Base-by-base conservation (phyloP, 1,140 invertebrate genomes). In the Sitodiplosis mosellana region DNA sequence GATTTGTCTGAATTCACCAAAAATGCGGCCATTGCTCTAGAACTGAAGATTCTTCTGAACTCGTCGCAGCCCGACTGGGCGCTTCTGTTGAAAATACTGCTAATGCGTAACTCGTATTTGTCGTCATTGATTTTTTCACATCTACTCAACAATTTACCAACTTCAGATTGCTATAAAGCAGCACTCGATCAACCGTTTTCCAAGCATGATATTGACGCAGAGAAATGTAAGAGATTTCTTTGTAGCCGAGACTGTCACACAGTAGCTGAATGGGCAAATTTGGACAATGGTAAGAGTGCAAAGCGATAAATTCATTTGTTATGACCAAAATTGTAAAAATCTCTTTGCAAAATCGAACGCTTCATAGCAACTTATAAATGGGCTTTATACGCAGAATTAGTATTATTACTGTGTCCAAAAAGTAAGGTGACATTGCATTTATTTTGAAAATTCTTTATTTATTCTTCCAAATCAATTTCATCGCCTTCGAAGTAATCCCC, bases 51-150 rank as follows among this genome's bases (percentile, higher is more conserved):
- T 0, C 55, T 86, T 5, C 63, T 77, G 37, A 72, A 77, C n/a
- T 81, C 83, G 55, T 82, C 83, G 0, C 79, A 83, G 54, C 74
- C 78, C 0, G 76, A 78, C 49, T 86, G 81, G 81, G 64, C 75
- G 3, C 71, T 81, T 47, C 54, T 84, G 20, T 63, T 83, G 6
- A 83, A 82, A 66, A 78, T 81, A 6, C 55, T 82, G 18, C 67
- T 75, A 48, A 81, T 81, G 77, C 68, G 74, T 11, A 66, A 79
- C 52, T 77, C 73, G 52, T 64, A 65, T 33, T 57, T 74, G 0
- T 56, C 63, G 0, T 58, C 65, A 0, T 64, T 63, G 51, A 62
- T 74, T 15, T 55, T 67, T 37, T 57, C 59, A 0, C 61, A 66
- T 54, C 54, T 65, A 18, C 57, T 67, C 46, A 59, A 61, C 48